phyloP scores from a whole-genome alignment of 1,140 invertebrate species.

The Bombyx mori region ASM3026992v2 NC_085121.1:13902501-13903000 shows the following conservation, averaged over 20 bases:
- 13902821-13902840: no score
- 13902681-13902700: conserved; percentile 66
- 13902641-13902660: conserved; percentile 64
- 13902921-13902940: no score
- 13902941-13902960: no score
- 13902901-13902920: no score
- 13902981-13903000: no score
- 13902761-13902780: background rate
- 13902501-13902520: no score
- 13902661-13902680: conserved; percentile 67
- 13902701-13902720: conserved; percentile 55
- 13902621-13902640: conserved; percentile 33
- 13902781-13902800: background rate
- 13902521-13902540: conserved; percentile 5
- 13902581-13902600: conserved; percentile 38
- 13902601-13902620: conserved; percentile 36
- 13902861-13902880: no score
- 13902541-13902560: conserved; percentile 19
- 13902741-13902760: conserved; percentile 14
- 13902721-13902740: conserved; percentile 7
- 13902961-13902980: no score
- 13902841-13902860: no score
- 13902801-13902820: background rate
- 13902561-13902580: conserved; percentile 39
- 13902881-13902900: no score